Evolutionary conservation across 2,113 vertebrate genomes (phyloP).

Genomic region (Pycnonotus jocosus): DNA sequence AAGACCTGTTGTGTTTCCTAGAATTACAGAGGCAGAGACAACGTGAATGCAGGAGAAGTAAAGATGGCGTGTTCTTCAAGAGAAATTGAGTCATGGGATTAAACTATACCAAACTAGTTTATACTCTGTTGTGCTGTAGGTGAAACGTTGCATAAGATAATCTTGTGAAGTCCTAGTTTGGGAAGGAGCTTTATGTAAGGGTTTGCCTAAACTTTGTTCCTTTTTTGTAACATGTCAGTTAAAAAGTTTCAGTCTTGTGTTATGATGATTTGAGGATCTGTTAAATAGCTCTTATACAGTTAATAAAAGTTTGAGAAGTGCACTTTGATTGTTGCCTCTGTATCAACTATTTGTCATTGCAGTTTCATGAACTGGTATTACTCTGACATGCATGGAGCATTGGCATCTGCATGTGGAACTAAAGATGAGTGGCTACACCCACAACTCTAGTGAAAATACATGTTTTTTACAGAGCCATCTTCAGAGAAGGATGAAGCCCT

Average conservation of each 20-base stretch:
- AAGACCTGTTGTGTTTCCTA: slow-evolving; percentile 7
- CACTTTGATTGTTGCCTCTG: neutral
- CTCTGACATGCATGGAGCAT: neutral
- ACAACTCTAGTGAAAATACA: neutral
- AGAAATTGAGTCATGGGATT: slow-evolving; percentile 69
- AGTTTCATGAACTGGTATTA: neutral
- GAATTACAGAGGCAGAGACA: slow-evolving; percentile 40
- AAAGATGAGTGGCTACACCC: neutral
- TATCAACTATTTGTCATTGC: neutral
- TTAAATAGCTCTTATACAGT: neutral
- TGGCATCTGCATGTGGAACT: neutral
- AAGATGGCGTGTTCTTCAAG: neutral
- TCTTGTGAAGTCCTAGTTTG: neutral
- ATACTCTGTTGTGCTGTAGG: slow-evolving; percentile 13
- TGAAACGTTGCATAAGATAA: neutral
- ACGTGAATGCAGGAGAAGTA: neutral
- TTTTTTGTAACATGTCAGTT: neutral
- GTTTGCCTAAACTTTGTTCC: neutral
- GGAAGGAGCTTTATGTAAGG: neutral
- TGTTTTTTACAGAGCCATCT: accelerated
- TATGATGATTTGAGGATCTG: neutral
- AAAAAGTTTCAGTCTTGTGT: neutral
- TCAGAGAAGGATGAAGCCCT: neutral
- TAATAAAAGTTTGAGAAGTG: slow-evolving; percentile 20
- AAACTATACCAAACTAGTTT: slow-evolving; percentile 4